Base-by-base conservation (phyloP, 2,113 vertebrate species). In the Panthera leo region DNA sequence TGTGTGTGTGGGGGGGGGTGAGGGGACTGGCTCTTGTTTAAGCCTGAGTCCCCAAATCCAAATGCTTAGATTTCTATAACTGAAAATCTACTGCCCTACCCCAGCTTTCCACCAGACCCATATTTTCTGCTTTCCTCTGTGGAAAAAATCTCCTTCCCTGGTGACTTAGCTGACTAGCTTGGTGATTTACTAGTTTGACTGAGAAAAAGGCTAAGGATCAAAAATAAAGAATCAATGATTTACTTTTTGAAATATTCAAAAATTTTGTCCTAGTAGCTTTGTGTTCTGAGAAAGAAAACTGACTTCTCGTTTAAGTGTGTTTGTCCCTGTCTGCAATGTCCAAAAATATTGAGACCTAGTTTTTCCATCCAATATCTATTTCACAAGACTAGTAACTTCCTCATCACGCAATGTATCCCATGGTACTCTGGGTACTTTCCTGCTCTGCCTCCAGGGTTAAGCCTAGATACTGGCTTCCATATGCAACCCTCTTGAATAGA, bases 161-260 rank as follows among this genome's bases (percentile, higher is more conserved):
- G 23, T 42, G 36, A 31, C 36, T 80, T 79, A 34, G 45, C 48
- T 75, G 45, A 55, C 55, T 29, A 65, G 55, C 23, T 55, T 76
- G 45, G 21, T 21, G n/a, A 85, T 55, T 67, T 68, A 61, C 21
- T 91, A 61, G 73, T 39, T 27, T 58, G 39, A 87, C 45, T 70
- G 8, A 85, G 34, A 91, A 55, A 93, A 89, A 96, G 34, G 2
- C 12, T 31, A 93, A 68, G 15, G 27, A 97, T 3, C 12, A 88
- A 76, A 82, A 85, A 27, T 7, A 70, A 91, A 92, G 42, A 71
- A 83, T 42, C 34, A 42, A 5, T 25, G 3, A 42, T 86, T 76
- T 82, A 5, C 61, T 95, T 51, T 75, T 88, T 34, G 95, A 94
- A 89, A 93, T 88, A 23, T 61, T 67, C 39, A 39, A 39, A 39